Percentiles rank a stretch among this genome's conserved stretches.
Conservation (phyloP, 2,888 invertebrate species). For the Junonia oenone region DNA sequence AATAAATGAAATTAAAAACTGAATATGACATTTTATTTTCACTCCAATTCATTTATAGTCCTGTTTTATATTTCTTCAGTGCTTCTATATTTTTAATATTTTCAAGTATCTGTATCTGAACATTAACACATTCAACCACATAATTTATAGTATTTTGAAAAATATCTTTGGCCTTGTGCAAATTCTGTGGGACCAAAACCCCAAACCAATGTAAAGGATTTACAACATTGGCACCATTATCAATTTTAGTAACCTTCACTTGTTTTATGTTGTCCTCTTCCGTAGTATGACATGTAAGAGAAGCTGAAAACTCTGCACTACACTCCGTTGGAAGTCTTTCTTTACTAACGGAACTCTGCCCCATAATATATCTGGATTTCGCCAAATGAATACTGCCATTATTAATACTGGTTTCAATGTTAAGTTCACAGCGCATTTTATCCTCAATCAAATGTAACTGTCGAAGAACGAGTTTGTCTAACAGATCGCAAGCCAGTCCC, state of each 20-base stretch:
- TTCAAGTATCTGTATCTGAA: constrained; percentile 80
- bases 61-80: constrained; percentile 46
- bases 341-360: constrained; percentile 84
- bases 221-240: constrained; percentile 39
- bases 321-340: constrained; percentile 85
- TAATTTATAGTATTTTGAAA: constrained; percentile 85
- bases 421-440: constrained; percentile 82
- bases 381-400: constrained; percentile 87
- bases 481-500: constrained; percentile 72
- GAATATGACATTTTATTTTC: background rate
- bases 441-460: constrained; percentile 87
- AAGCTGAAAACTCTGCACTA: constrained; percentile 67
- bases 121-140: constrained; percentile 83
- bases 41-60: background rate
- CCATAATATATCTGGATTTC: constrained; percentile 88
- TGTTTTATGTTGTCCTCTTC: constrained; percentile 64
- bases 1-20: constrained; percentile 5
- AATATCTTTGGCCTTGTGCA: constrained; percentile 85
- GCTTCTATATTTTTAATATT: constrained; percentile 49
- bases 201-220: constrained; percentile 94
- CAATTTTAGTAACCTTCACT: constrained; percentile 53
- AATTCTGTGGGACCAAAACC: constrained; percentile 88
- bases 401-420: constrained; percentile 84
- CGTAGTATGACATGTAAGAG: constrained; percentile 51
- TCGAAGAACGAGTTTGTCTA: constrained; percentile 85